A percentile compares a stretch with the other conserved stretches of the same genome.
Evolutionary conservation across 2,113 vertebrate species (phyloP).

Genomic region (Cricetomys ansorgei): DNA sequence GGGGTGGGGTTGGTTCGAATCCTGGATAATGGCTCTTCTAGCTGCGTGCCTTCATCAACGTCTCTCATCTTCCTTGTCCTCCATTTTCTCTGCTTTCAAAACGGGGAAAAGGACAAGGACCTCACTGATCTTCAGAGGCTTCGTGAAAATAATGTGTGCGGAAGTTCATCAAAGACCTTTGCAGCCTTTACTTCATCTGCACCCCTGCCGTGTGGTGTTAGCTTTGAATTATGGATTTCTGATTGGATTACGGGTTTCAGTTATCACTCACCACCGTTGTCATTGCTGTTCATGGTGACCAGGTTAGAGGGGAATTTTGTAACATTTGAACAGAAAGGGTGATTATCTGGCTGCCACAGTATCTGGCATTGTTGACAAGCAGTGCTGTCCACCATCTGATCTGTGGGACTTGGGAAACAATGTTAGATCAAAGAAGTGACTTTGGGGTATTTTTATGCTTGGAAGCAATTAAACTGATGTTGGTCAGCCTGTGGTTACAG

Average conservation of each 20-base stretch:
- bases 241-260: neutral
- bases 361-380: conserved; percentile 39
- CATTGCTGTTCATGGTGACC: no score
- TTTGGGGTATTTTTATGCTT: conserved; percentile 27
- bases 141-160: neutral
- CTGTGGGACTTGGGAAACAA: neutral
- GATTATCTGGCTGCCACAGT: neutral
- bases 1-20: neutral
- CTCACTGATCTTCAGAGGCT: neutral
- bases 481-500: neutral
- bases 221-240: no score
- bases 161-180: neutral
- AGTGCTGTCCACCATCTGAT: conserved; percentile 34
- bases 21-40: neutral
- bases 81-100: neutral
- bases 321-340: neutral
- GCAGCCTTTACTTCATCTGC: neutral
- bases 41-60: neutral
- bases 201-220: neutral
- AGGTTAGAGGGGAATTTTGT: neutral
- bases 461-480: neutral
- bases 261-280: neutral
- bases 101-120: neutral
- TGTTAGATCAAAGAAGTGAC: conserved; percentile 47
- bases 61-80: neutral